Conservation (phyloP, 1,140 invertebrate genomes). For the Pteromalus puparum region DNA sequence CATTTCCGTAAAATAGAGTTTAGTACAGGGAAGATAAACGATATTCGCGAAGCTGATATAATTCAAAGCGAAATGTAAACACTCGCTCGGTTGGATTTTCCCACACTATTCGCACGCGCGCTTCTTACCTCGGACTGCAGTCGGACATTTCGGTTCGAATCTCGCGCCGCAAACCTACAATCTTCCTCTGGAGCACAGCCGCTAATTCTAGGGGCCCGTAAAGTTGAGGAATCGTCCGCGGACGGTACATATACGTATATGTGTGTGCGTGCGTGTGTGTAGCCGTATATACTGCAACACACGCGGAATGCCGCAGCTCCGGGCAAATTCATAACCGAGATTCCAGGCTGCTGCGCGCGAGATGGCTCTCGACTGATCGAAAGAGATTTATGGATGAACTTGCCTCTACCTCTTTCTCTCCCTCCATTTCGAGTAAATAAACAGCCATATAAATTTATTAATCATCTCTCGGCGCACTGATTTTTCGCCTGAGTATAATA, state of each 20-base stretch:
- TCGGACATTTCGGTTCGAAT: conserved; percentile 47
- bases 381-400: conserved; percentile 45
- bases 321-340: conserved; percentile 36
- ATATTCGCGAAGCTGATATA: conserved; percentile 26
- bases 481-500: too few species aligned
- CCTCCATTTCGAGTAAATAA: neutral
- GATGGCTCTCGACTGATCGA: conserved; percentile 40
- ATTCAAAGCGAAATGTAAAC: conserved; percentile 38
- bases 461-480: too few species aligned
- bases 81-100: conserved; percentile 55
- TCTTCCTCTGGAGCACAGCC: conserved; percentile 63
- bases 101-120: conserved; percentile 57
- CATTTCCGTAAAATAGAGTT: too few species aligned
- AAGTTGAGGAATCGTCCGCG: conserved; percentile 66
- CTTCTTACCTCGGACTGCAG: conserved; percentile 4
- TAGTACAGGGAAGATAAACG: too few species aligned
- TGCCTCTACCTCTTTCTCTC: neutral
- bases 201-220: conserved; percentile 70
- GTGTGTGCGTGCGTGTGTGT: neutral
- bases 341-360: conserved; percentile 6
- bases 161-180: conserved; percentile 65
- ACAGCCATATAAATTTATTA: neutral
- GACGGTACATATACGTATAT: conserved; percentile 29
- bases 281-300: neutral
- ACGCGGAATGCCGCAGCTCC: conserved; percentile 45